Conservation (phyloP, 2,113 vertebrate genomes). For the Dolichallabes microphthalmus region DNA sequence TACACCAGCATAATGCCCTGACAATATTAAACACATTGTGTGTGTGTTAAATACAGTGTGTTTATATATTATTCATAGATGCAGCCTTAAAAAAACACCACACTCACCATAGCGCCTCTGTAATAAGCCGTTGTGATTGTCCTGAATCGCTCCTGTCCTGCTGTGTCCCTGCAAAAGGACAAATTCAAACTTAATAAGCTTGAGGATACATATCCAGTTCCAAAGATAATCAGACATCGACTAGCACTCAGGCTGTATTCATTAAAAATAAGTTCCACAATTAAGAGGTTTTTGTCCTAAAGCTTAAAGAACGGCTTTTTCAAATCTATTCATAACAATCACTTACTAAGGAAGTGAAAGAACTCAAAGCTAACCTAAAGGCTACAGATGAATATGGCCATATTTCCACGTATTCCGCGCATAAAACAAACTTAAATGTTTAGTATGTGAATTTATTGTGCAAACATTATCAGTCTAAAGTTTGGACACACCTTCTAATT, state of each 20-base stretch:
- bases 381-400: background rate
- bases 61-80: background rate
- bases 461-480: too few relatives aligned
- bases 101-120: slow-evolving; percentile 89
- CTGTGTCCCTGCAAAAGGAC: slow-evolving; percentile 82
- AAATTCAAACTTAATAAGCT: background rate
- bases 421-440: background rate
- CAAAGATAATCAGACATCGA: background rate
- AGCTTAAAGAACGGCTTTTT: background rate
- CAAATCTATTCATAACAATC: background rate
- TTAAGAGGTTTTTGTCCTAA: background rate
- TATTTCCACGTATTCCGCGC: background rate
- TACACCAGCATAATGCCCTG: slow-evolving; percentile 97
- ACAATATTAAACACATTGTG: background rate
- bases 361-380: background rate
- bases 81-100: background rate
- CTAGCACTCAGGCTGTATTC: background rate
- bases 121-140: slow-evolving; percentile 97
- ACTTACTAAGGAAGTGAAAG: background rate
- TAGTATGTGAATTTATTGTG: background rate
- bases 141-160: slow-evolving; percentile 92
- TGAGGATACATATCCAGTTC: background rate
- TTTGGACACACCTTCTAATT: too few relatives aligned
- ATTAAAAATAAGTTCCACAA: background rate
- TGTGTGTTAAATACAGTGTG: too few relatives aligned